Evolutionary conservation across 64 coral and sea anemone genomes (phyloP).

Genomic region (Catalaphyllia jardinei): DNA sequence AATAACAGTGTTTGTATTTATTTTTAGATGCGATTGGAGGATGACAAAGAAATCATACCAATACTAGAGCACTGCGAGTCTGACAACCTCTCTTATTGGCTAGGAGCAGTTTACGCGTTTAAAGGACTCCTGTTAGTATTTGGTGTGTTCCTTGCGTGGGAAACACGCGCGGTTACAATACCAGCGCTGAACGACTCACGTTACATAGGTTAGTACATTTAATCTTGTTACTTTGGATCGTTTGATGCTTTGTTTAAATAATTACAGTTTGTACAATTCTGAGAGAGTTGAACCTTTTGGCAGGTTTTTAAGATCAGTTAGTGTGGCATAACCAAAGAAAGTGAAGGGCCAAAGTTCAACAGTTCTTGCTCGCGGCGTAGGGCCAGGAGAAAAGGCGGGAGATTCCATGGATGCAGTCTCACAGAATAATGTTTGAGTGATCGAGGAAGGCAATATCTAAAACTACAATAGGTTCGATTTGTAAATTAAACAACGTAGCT

Average conservation of each 20-base stretch:
- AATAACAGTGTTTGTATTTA: neutral
- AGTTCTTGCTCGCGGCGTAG: too few relatives aligned
- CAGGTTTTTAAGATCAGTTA: too few relatives aligned
- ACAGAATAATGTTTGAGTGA: neutral
- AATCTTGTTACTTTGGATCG: neutral
- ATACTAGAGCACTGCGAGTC: constrained; percentile 61
- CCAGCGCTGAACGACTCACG: constrained; percentile 85
- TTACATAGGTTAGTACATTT: constrained; percentile 62
- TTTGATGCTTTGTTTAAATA: too few relatives aligned
- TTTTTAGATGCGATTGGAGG: constrained; percentile 31
- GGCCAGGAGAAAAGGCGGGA: too few relatives aligned
- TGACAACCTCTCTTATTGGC: constrained; percentile 55
- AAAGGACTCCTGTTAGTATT: constrained; percentile 76
- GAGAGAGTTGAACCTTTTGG: too few relatives aligned
- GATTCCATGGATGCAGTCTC: too few relatives aligned
- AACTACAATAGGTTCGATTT: too few relatives aligned
- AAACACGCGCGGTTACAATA: constrained; percentile 81
- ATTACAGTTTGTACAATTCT: too few relatives aligned
- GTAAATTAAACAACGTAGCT: too few relatives aligned
- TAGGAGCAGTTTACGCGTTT: constrained; percentile 62
- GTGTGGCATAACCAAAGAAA: too few relatives aligned
- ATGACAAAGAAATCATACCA: constrained; percentile 68
- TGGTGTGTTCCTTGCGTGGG: constrained; percentile 85
- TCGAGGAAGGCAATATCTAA: too few relatives aligned
- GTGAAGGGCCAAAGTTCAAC: too few relatives aligned